Evolutionary conservation across 1,140 invertebrate genomes (phyloP).

Genomic region (Sarcophaga bullata): DNA sequence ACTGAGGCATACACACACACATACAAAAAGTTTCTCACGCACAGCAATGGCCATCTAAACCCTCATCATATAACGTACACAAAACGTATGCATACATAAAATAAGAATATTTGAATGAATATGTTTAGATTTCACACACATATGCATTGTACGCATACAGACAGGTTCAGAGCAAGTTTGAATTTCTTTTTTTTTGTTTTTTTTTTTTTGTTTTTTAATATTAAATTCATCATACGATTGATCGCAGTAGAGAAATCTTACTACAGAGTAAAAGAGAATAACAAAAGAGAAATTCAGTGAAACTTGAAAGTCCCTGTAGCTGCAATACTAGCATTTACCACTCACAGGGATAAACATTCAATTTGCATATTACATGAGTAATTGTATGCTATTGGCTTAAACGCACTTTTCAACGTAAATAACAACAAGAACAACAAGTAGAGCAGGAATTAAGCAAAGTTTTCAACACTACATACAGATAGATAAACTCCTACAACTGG

Average conservation of each 20-base stretch:
- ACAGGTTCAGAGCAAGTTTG: no score
- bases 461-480: no score
- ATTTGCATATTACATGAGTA: constrained; percentile 64
- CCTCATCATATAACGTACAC: background rate
- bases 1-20: background rate
- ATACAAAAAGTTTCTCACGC: background rate
- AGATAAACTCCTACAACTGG: no score
- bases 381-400: constrained; percentile 44
- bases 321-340: background rate
- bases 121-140: background rate
- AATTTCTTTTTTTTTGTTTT: no score
- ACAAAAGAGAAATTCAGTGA: no score
- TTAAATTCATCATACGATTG: no score
- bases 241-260: no score
- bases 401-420: constrained; percentile 45
- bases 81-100: background rate
- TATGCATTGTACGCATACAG: no score
- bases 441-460: background rate
- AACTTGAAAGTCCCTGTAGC: no score
- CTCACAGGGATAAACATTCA: constrained; percentile 51
- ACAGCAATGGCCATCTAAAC: background rate
- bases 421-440: constrained; percentile 30
- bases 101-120: constrained; percentile 10
- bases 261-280: no score
- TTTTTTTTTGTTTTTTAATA: no score